Evolutionary conservation across 2,888 invertebrate genomes (phyloP).

Genomic region (Pogonocherus hispidulus): DNA sequence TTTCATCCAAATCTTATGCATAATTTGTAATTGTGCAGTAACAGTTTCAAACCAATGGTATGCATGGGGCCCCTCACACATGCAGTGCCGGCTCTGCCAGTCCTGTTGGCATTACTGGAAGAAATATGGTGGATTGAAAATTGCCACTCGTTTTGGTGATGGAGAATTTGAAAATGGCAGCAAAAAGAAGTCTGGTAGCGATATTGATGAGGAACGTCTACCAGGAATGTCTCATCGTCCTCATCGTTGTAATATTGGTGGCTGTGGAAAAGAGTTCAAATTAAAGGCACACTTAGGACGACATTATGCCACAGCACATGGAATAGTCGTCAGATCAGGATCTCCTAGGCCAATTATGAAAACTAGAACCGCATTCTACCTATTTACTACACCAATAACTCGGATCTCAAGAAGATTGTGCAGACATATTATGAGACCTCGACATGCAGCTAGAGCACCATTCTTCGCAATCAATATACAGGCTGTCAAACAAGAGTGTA

Average conservation of each 20-base stretch:
- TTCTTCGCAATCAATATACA: conserved; percentile 82
- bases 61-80: conserved; percentile 94
- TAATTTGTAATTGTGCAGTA: conserved; percentile 67
- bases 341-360: conserved; percentile 96
- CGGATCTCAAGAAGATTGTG: conserved; percentile 90
- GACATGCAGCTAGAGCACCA: conserved; percentile 92
- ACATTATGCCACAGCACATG: conserved; percentile 94
- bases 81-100: conserved; percentile 94
- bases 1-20: not conserved
- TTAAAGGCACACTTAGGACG: conserved; percentile 93
- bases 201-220: conserved; percentile 71
- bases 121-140: conserved; percentile 96
- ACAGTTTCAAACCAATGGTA: conserved; percentile 93
- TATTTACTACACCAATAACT: conserved; percentile 92
- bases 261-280: conserved; percentile 97
- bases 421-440: conserved; percentile 83
- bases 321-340: conserved; percentile 79
- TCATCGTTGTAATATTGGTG: conserved; percentile 90
- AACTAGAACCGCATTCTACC: conserved; percentile 95
- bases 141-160: conserved; percentile 73
- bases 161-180: conserved; percentile 68
- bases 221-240: conserved; percentile 77
- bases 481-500: conserved; percentile 88
- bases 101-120: conserved; percentile 99
- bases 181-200: conserved; percentile 68